Percentiles rank a stretch among this genome's conserved stretches.
These are phyloP conservation scores for Aethes cnicana DNA, from an alignment of 2,888 invertebrate species.

Conservation along the genomic window DNA sequence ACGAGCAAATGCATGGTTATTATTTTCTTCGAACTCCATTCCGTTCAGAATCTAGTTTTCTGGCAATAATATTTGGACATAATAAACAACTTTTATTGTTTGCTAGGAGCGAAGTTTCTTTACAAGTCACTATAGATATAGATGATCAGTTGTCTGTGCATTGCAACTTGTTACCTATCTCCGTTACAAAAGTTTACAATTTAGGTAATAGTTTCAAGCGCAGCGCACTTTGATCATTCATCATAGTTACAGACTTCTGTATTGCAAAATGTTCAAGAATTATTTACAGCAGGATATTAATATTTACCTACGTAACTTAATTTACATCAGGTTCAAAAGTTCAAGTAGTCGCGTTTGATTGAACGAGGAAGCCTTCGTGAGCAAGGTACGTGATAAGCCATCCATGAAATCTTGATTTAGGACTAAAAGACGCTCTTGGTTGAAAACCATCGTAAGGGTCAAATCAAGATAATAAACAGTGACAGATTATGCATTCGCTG, in stretches of 20 bases:
- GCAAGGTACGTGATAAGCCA: too few species aligned
- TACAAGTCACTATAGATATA: slow-evolving; percentile 62
- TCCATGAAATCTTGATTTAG: too few species aligned
- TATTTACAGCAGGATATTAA: neutral
- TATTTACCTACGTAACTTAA: too few species aligned
- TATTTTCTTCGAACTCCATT: slow-evolving; percentile 17
- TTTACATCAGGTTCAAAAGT: too few species aligned
- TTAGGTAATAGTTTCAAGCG: slow-evolving; percentile 11
- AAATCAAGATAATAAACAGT: slow-evolving; percentile 38
- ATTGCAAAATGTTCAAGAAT: slow-evolving; percentile 1
- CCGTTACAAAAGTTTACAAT: too few species aligned
- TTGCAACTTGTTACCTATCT: slow-evolving; percentile 45
- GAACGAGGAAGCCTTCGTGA: too few species aligned
- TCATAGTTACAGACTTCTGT: slow-evolving; percentile 17
- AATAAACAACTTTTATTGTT: slow-evolving; percentile 27
- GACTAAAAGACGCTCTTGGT: too few species aligned
- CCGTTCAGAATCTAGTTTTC: slow-evolving; percentile 11
- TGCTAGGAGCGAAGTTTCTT: slow-evolving; percentile 41
- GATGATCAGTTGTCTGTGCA: slow-evolving; percentile 50
- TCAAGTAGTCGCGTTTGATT: too few species aligned
- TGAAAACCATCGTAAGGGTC: too few species aligned
- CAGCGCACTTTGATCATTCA: slow-evolving; percentile 5
- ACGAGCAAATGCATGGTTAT: slow-evolving; percentile 17
- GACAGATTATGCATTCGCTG: slow-evolving; percentile 49
- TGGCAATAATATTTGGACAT: slow-evolving; percentile 11